Evolutionary conservation across 92 coral and sea anemone species (phyloP).

Genomic region (Blastomussa wellsi): DNA sequence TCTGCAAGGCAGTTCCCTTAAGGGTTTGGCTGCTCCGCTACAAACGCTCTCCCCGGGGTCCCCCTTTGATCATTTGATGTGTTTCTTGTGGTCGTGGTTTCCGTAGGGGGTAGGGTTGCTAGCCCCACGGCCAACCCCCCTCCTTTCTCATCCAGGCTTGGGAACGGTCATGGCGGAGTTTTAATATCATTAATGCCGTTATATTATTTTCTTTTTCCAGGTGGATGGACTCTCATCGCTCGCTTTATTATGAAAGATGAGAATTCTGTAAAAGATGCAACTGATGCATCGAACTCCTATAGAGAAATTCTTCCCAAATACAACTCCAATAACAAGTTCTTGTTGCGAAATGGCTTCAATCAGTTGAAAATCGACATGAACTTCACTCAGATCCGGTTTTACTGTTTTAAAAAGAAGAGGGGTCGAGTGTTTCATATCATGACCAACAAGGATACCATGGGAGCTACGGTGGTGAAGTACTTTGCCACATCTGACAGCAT

Average conservation of each 20-base stretch:
- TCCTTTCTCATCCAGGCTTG: no score
- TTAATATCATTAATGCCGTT: not conserved
- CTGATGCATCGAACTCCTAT: not conserved
- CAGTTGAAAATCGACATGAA: slow-evolving; percentile 41
- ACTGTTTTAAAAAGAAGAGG: slow-evolving; percentile 38
- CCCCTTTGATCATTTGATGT: no score
- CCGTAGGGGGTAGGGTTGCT: no score
- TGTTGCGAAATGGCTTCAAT: slow-evolving; percentile 13
- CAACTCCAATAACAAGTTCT: slow-evolving; percentile 5
- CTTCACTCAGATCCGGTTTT: slow-evolving; percentile 53
- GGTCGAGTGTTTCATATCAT: slow-evolving; percentile 59
- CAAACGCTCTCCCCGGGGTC: no score
- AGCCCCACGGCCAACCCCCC: no score
- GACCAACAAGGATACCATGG: slow-evolving; percentile 33
- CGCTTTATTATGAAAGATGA: not conserved
- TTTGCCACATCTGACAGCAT: slow-evolving; percentile 3
- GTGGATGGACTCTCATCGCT: slow-evolving; percentile 21
- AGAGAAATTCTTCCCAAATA: slow-evolving; percentile 1
- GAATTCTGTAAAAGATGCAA: not conserved
- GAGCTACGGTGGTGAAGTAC: slow-evolving; percentile 40
- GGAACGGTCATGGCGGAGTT: no score
- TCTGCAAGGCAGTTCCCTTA: no score
- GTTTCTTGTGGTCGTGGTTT: no score
- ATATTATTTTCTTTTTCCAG: not conserved
- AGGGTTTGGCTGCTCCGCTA: no score